Evolutionary conservation across 2,113 vertebrate species (phyloP).

Genomic region (Anoplopoma fimbria): DNA sequence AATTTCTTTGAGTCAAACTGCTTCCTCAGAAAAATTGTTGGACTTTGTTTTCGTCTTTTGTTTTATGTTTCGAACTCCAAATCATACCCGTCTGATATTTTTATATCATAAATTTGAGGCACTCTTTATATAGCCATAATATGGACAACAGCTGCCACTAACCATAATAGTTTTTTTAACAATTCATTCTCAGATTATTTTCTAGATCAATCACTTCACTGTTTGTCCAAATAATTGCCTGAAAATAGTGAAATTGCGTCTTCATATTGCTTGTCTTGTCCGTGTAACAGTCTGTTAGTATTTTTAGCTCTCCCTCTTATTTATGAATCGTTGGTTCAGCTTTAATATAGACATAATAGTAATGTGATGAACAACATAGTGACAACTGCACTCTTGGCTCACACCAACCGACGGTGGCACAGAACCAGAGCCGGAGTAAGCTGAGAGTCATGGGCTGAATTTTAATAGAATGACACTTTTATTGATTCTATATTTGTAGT

Average conservation of each 20-base stretch:
- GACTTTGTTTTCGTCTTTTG: neutral
- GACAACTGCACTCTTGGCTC: conserved; percentile 29
- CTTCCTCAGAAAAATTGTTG: neutral
- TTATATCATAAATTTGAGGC: neutral
- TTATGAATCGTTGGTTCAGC: neutral
- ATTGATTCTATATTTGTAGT: conserved; percentile 23
- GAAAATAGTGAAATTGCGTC: neutral
- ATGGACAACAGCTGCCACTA: neutral
- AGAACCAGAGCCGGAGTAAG: neutral
- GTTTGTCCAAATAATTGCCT: neutral
- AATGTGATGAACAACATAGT: conserved; percentile 4
- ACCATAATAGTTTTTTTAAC: neutral
- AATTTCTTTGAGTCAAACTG: neutral
- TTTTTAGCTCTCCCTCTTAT: no score
- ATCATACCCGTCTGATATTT: neutral
- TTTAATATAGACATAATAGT: neutral
- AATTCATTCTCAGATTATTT: neutral
- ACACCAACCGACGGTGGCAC: neutral
- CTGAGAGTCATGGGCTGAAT: conserved; percentile 9
- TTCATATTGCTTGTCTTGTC: neutral
- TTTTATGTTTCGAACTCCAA: neutral
- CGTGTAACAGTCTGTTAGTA: no score
- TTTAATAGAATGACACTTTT: neutral
- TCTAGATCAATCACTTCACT: neutral
- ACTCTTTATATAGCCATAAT: neutral